phyloP scores from a whole-genome alignment of 2,888 invertebrate genomes.

The Junonia oenone region DNA sequence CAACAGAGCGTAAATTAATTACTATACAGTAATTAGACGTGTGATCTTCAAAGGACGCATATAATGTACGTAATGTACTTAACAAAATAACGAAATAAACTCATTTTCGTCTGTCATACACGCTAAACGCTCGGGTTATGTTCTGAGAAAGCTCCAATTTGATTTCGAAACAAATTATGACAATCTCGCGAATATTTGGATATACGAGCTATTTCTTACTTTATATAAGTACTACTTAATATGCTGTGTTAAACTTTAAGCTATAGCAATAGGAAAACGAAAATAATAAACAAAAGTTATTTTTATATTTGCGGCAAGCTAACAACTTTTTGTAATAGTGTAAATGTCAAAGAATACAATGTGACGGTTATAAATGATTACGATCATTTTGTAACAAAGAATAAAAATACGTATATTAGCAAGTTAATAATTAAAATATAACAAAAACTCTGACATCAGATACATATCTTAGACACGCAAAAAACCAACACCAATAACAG shows the following conservation, averaged over 20 bases:
- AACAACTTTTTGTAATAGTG: background rate
- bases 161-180: background rate
- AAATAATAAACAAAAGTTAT: background rate
- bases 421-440: background rate
- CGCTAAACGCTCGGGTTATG: background rate
- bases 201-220: background rate
- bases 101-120: constrained; percentile 12
- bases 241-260: no score
- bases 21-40: constrained; percentile 50
- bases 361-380: background rate
- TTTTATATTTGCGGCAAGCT: background rate
- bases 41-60: constrained; percentile 41
- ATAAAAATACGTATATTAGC: no score
- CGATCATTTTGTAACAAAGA: background rate
- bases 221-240: background rate
- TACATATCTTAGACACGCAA: background rate
- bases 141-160: background rate
- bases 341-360: background rate
- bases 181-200: background rate
- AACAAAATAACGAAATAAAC: constrained; percentile 28
- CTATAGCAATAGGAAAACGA: background rate
- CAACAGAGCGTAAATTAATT: constrained; percentile 47
- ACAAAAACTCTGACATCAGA: background rate
- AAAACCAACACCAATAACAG: background rate
- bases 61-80: constrained; percentile 32